These are phyloP conservation scores for Drosophila pseudotakahashii DNA, from an alignment of 2,888 invertebrate species.

Conservation along the genomic window DNA sequence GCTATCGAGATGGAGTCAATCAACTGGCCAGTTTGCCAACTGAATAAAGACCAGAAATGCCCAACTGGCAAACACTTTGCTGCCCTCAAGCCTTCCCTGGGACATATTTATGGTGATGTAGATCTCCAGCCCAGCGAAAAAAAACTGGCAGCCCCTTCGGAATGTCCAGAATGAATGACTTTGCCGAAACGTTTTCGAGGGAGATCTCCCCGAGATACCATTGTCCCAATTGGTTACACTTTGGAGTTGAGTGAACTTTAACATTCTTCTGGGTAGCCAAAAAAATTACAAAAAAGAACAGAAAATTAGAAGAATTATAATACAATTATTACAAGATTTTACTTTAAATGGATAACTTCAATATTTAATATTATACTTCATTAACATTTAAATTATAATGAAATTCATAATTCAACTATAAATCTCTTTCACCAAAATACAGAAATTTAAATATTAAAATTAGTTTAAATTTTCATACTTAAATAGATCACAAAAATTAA, in stretches of 20 bases:
- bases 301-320: not conserved
- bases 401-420: too few relatives aligned
- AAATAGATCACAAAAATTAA: too few relatives aligned
- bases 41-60: slow-evolving; percentile 8
- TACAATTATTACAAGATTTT: not conserved
- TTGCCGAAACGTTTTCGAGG: slow-evolving; percentile 1
- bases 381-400: too few relatives aligned
- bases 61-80: slow-evolving; percentile 14
- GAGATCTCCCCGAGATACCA: slow-evolving; percentile 18
- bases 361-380: too few relatives aligned
- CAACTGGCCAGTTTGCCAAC: slow-evolving; percentile 27
- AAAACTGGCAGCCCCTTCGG: slow-evolving; percentile 16
- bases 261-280: not conserved
- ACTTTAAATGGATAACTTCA: too few relatives aligned
- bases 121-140: slow-evolving; percentile 19
- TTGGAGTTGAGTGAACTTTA: slow-evolving; percentile 21
- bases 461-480: too few relatives aligned
- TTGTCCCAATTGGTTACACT: slow-evolving; percentile 6
- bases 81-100: slow-evolving; percentile 31
- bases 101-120: slow-evolving; percentile 32
- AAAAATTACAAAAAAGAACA: not conserved
- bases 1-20: slow-evolving; percentile 61
- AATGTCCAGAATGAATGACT: slow-evolving; percentile 31
- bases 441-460: too few relatives aligned
- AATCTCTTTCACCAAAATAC: too few relatives aligned